Base-by-base conservation (phyloP, 2,113 vertebrate species). In the Otis tarda region DNA sequence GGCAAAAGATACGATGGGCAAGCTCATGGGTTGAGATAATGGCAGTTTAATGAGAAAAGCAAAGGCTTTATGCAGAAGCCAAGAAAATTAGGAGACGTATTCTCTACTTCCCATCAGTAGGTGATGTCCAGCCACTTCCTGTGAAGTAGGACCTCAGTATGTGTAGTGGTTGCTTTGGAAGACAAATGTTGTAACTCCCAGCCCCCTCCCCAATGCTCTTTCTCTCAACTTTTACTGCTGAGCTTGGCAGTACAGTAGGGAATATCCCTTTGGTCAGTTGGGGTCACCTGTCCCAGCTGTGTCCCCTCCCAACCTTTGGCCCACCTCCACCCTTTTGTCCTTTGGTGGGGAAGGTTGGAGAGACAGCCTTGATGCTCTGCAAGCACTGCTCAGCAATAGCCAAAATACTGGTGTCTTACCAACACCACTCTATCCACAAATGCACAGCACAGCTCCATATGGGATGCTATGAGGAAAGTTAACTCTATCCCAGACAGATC, bases 181-280 rank as follows among this genome's bases (percentile, higher is more conserved):
- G 21, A 59, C 6, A 78, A 67, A 67, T 30, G 4, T 10, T 6
- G 61, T 31, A 61, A 49, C 6, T 33, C 6, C 17, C 7, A 3
- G 9, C 7, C 6, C 7, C 2, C 9, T 16, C 16, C 13, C 28
- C 14, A 0, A 17, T 1, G 4, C 3, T 18, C 12, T 63, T 55
- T 45, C 68, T 76, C 41, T 70, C 77, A 60, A 55, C 5, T 73
- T 49, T 50, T 59, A 21, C 45, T 55, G 28, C 39, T 14, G 16
- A 71, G 21, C 10, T 43, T 4, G 27, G 8, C 15, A 27, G 17
- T 12, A 23, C 3, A 7, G 4, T 18, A 33, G 8, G n/a, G 20
- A 49, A 43, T 49, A 61, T 10, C 10, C 19, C 12, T 75, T 61
- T 49, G 33, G 23, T 35, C 71, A 45, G 3, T 1, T 39, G 11